Percentiles rank a stretch among this genome's conserved stretches.
These are phyloP conservation scores for Tanaodytes sp. DNA, from an alignment of 2,888 invertebrate species.

Conservation along the genomic window DNA sequence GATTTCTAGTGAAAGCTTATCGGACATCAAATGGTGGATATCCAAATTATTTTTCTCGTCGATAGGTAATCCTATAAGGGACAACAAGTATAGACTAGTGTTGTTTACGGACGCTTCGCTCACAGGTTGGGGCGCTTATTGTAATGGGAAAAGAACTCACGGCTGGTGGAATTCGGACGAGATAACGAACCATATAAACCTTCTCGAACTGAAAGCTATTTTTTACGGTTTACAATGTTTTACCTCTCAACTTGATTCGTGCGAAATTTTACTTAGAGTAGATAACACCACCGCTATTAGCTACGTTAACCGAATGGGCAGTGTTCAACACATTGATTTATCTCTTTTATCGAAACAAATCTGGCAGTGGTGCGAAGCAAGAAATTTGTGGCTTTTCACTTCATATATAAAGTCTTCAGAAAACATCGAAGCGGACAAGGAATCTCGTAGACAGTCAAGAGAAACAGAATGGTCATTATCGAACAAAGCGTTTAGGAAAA, in stretches of 20 bases:
- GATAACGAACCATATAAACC: no score
- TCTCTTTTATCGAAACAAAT: neutral
- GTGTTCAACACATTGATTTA: neutral
- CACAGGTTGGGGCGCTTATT: no score
- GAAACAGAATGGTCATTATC: conserved; percentile 1
- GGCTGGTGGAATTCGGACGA: no score
- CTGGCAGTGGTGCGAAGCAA: conserved; percentile 8
- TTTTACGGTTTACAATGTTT: neutral
- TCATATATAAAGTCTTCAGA: neutral
- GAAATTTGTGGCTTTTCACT: neutral
- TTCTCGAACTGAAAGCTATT: no score
- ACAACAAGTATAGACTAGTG: neutral
- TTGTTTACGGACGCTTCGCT: no score
- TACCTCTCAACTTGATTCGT: neutral
- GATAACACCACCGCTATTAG: conserved; percentile 6
- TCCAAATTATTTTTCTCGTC: neutral
- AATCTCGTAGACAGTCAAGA: neutral
- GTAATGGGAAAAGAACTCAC: no score
- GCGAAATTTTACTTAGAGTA: neutral
- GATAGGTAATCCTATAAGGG: neutral
- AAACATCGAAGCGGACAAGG: conserved; percentile 9
- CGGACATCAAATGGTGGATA: neutral
- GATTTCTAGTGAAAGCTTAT: neutral
- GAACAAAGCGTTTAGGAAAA: neutral
- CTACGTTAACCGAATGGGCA: conserved; percentile 7